Evolutionary conservation across 2,113 vertebrate species (phyloP).

Genomic region (Amia ocellicauda): DNA sequence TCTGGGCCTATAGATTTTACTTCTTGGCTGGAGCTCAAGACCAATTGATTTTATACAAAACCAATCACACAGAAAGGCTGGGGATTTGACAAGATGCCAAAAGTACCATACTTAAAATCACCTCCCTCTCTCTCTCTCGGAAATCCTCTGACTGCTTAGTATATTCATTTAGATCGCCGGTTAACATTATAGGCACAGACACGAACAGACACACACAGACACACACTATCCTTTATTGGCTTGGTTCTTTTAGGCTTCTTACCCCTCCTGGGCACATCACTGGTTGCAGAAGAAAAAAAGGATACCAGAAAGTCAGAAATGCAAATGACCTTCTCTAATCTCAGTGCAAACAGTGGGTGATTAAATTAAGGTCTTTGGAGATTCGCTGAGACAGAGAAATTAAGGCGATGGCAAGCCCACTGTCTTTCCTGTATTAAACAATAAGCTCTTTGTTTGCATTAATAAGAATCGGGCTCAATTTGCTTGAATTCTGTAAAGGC

Average conservation of each 20-base stretch:
- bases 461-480: slow-evolving; percentile 47
- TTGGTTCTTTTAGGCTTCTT: background rate
- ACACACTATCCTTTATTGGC: slow-evolving; percentile 17
- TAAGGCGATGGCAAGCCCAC: slow-evolving; percentile 5
- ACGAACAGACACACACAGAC: slow-evolving; percentile 37
- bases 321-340: slow-evolving; percentile 59
- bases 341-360: slow-evolving; percentile 56
- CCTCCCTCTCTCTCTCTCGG: too few relatives aligned
- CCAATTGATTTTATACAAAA: slow-evolving; percentile 53
- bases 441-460: slow-evolving; percentile 50
- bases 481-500: slow-evolving; percentile 61
- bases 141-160: too few relatives aligned
- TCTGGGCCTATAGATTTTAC: slow-evolving; percentile 48
- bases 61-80: slow-evolving; percentile 58
- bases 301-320: slow-evolving; percentile 41
- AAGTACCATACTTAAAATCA: slow-evolving; percentile 45
- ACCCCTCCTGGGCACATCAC: slow-evolving; percentile 3
- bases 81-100: slow-evolving; percentile 37
- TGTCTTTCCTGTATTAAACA: slow-evolving; percentile 21
- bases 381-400: slow-evolving; percentile 22
- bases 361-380: slow-evolving; percentile 50
- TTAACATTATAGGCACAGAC: slow-evolving; percentile 12
- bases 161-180: too few relatives aligned
- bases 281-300: slow-evolving; percentile 34
- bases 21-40: slow-evolving; percentile 42